These are phyloP conservation scores for Linyphia triangularis DNA, from an alignment of 2,888 invertebrate genomes.

Conservation along the genomic window DNA sequence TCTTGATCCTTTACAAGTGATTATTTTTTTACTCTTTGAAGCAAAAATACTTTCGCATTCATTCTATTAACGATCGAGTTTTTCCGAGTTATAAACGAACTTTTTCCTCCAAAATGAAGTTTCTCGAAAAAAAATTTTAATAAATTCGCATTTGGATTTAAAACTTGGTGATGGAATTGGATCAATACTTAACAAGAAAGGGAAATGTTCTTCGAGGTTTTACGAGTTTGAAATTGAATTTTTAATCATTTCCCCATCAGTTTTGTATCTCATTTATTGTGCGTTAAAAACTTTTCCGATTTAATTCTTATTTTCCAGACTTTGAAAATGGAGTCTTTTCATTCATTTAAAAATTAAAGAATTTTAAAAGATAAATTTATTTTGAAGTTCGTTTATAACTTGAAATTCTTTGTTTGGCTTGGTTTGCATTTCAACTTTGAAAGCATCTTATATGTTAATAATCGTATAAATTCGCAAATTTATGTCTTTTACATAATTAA, in stretches of 20 bases:
- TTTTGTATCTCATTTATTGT: neutral
- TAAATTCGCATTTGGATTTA: neutral
- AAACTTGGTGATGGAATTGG: neutral
- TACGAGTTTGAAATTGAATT: slow-evolving; percentile 18
- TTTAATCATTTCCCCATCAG: slow-evolving; percentile 20
- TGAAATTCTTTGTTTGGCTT: no score
- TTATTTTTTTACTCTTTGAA: neutral
- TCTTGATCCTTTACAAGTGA: neutral
- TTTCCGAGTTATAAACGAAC: neutral
- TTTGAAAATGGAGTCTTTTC: neutral
- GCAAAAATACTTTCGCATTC: neutral
- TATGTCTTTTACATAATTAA: no score
- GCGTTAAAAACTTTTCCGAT: neutral
- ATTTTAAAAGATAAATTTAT: neutral
- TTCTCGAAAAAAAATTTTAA: neutral
- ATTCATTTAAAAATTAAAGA: neutral
- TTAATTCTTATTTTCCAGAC: neutral
- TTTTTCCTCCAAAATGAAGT: no score
- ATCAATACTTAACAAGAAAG: neutral
- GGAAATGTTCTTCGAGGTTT: neutral
- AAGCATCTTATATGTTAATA: no score
- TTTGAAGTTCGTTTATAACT: no score
- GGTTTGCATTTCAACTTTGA: no score
- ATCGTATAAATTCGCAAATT: no score
- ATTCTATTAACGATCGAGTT: neutral